Conservation (phyloP, 2,797 vertebrate species). For the Syncerus caffer region DNA sequence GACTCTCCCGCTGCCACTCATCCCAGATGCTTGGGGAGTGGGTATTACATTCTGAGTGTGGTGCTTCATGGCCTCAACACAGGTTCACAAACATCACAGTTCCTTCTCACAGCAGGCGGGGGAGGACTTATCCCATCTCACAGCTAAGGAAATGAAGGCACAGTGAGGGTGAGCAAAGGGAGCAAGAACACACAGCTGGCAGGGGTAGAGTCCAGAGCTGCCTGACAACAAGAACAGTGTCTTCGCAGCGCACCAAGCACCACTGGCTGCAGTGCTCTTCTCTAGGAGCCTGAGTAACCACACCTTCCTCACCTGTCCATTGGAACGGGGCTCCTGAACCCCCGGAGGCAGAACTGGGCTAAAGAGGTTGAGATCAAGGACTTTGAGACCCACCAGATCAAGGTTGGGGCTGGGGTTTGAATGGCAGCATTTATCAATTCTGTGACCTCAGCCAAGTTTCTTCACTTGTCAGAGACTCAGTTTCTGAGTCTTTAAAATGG, state of each 20-base stretch:
- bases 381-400: not conserved
- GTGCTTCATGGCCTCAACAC: not conserved
- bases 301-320: not conserved
- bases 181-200: not conserved
- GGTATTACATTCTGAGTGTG: not conserved
- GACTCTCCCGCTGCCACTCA: not conserved
- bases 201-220: not conserved
- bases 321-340: accelerated
- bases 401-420: not conserved
- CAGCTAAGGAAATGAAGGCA: not conserved
- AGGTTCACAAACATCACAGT: not conserved
- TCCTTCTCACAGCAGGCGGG: not conserved
- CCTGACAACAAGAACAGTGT: not conserved
- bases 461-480: not conserved
- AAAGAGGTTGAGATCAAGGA: not conserved
- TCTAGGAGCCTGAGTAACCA: not conserved
- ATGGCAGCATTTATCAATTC: not conserved
- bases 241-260: no score
- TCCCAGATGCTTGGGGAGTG: not conserved
- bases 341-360: not conserved
- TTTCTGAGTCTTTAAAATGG: not conserved
- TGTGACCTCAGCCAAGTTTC: not conserved
- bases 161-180: not conserved
- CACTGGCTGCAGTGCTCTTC: not conserved
- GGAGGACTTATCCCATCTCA: not conserved